A percentile compares a stretch with the other conserved stretches of the same genome.
phyloP scores from a whole-genome alignment of 1,140 invertebrate species.

The Aphaenogaster rudis region DNA sequence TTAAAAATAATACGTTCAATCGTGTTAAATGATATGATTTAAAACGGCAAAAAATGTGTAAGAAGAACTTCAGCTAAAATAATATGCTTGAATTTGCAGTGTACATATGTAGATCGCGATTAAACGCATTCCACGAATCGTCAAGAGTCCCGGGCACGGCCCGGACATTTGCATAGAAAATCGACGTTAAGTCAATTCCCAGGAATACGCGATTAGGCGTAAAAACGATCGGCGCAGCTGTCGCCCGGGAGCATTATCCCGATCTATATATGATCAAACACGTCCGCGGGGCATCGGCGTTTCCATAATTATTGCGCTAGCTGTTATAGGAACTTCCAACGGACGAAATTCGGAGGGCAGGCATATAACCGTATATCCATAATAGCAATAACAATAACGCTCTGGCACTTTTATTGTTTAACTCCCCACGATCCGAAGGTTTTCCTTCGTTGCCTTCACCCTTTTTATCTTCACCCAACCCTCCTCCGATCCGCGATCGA shows the following conservation, averaged over 20 bases:
- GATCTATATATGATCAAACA: slow-evolving; percentile 37
- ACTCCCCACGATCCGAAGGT: neutral
- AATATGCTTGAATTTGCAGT: too few relatives aligned
- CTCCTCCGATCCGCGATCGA: slow-evolving; percentile 22
- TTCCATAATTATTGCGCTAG: slow-evolving; percentile 47
- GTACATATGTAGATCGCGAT: slow-evolving; percentile 43
- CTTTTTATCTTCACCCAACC: too few relatives aligned
- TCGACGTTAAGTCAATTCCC: slow-evolving; percentile 70
- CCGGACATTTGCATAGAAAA: slow-evolving; percentile 74
- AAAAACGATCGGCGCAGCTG: slow-evolving; percentile 51
- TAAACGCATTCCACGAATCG: slow-evolving; percentile 61
- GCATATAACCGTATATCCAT: neutral
- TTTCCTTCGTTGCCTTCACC: neutral
- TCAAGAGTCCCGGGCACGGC: slow-evolving; percentile 38
- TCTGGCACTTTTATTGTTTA: slow-evolving; percentile 7
- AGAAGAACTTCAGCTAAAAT: too few relatives aligned
- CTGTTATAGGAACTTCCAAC: neutral
- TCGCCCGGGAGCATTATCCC: neutral
- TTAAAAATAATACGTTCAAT: too few relatives aligned
- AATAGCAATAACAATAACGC: neutral
- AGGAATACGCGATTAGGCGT: slow-evolving; percentile 43
- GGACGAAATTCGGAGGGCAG: neutral
- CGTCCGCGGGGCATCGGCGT: neutral
- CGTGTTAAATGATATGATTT: too few relatives aligned
- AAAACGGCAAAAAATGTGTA: too few relatives aligned